Base-by-base conservation (phyloP, 2,797 vertebrate species). In the Ataeniobius toweri region DNA sequence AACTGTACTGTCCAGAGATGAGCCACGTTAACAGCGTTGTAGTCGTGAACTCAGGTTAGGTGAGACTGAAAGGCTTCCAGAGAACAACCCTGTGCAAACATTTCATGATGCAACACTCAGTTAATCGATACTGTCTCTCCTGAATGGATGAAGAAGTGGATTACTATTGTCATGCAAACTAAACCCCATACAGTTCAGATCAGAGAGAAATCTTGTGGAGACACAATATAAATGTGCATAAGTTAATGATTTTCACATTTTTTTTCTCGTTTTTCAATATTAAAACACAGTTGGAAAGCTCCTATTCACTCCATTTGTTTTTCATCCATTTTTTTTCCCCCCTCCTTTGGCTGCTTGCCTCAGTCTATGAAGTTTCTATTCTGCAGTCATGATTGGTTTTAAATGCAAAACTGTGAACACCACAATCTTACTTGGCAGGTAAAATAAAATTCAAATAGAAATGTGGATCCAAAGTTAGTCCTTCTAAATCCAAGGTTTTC, bases 41-140 rank as follows among this genome's bases (percentile, higher is more conserved):
- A 81, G 85, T 86, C 88, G 87, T 90, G 88, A 90, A 71, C 82
- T 79, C 28, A 0, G 75, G 63, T 81, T 58, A 82, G 78, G 44
- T 73, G 65, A 84, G 85, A 79, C 76, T 10, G 1, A 83, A 8
- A 89, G 10, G 71, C 71, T 80, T 63, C 53, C 77, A 50, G 48
- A 61, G 75, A 77, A 67, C 31, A 0, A 18, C 13, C 2, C 69
- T 73, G 78, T 77, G 58, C 55, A 77, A 78, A 86, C 26, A 22
- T 77, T 18, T 67, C 31, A 83, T 82, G 77, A 76, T 77, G 71
- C 76, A 82, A 86, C 75, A 44, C 78, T 31, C 24, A n/a, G 5
- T 82, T 68, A 18, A 71, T 79, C 78, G 28, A 67, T 67, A 41
- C 36, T 10, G 36, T 8, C 63, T 67, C 63, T 13, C 9, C 36